Conservation (phyloP, 2,113 vertebrate species). For the Vulpes vulpes region DNA sequence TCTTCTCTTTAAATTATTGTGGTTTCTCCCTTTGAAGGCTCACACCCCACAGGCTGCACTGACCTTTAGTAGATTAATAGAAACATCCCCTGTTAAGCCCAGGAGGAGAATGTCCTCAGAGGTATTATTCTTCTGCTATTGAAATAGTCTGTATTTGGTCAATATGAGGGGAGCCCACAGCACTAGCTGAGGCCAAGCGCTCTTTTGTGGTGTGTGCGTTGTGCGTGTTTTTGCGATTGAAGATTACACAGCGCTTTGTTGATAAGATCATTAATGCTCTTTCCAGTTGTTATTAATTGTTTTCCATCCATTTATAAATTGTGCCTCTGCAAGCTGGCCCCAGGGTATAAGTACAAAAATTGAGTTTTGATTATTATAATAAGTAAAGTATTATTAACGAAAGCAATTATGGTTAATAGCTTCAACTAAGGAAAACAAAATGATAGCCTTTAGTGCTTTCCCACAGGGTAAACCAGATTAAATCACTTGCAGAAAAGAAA, state of each 20-base stretch:
- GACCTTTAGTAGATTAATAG: slow-evolving; percentile 40
- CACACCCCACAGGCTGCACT: neutral
- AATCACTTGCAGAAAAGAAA: slow-evolving; percentile 78
- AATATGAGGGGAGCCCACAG: neutral
- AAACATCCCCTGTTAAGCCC: neutral
- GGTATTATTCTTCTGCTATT: neutral
- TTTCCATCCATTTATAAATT: slow-evolving; percentile 80
- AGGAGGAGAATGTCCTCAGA: neutral
- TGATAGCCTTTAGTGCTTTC: slow-evolving; percentile 78
- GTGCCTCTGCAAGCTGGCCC: slow-evolving; percentile 62
- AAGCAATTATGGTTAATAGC: slow-evolving; percentile 83
- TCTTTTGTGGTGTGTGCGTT: slow-evolving; percentile 11
- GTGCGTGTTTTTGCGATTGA: neutral
- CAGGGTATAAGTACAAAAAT: slow-evolving; percentile 73
- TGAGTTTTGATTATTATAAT: slow-evolving; percentile 85
- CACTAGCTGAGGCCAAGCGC: neutral
- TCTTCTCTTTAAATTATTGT: slow-evolving; percentile 42
- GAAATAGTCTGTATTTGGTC: neutral
- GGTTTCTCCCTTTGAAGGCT: slow-evolving; percentile 24
- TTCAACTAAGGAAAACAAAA: slow-evolving; percentile 81
- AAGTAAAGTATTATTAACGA: slow-evolving; percentile 84
- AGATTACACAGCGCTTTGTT: slow-evolving; percentile 42
- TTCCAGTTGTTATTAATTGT: slow-evolving; percentile 81
- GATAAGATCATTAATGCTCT: slow-evolving; percentile 77
- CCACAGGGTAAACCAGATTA: slow-evolving; percentile 77